phyloP scores from a whole-genome alignment of 2,888 invertebrate genomes.

The Bugula neritina region DNA sequence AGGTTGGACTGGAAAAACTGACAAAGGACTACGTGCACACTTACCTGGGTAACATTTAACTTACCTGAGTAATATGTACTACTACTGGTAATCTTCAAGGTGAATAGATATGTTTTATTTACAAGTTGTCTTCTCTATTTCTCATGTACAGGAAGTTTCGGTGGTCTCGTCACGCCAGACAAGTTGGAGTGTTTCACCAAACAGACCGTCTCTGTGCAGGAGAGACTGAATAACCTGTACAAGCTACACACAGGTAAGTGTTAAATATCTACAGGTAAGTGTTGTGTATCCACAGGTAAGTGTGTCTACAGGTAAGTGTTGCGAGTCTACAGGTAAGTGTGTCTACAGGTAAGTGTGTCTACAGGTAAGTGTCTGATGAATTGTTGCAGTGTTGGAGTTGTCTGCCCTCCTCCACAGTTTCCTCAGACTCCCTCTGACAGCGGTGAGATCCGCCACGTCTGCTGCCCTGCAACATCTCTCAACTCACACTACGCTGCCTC shows the following conservation, averaged over 20 bases:
- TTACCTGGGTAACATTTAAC: constrained; percentile 6
- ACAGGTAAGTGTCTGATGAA: too few species aligned
- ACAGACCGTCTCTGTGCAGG: not conserved
- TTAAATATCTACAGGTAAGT: not conserved
- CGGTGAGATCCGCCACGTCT: not conserved
- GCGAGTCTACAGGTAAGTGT: too few species aligned
- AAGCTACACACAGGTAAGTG: constrained; percentile 23
- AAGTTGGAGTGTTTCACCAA: constrained; percentile 9
- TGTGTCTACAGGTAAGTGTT: too few species aligned
- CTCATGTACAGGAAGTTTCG: not conserved
- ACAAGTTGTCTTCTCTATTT: too few species aligned
- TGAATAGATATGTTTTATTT: too few species aligned
- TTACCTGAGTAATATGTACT: too few species aligned
- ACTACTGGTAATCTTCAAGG: too few species aligned
- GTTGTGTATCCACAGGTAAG: too few species aligned
- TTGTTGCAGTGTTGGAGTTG: constrained; percentile 22
- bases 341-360: too few species aligned
- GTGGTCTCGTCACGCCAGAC: not conserved
- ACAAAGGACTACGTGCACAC: constrained; percentile 22
- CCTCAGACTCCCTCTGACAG: not conserved
- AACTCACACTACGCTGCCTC: not conserved
- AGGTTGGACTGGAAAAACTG: constrained; percentile 13
- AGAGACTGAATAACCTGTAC: not conserved
- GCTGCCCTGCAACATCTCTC: not conserved
- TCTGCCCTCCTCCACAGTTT: not conserved